Conservation (phyloP, 2,113 vertebrate species). For the Thinocorus orbignyianus region DNA sequence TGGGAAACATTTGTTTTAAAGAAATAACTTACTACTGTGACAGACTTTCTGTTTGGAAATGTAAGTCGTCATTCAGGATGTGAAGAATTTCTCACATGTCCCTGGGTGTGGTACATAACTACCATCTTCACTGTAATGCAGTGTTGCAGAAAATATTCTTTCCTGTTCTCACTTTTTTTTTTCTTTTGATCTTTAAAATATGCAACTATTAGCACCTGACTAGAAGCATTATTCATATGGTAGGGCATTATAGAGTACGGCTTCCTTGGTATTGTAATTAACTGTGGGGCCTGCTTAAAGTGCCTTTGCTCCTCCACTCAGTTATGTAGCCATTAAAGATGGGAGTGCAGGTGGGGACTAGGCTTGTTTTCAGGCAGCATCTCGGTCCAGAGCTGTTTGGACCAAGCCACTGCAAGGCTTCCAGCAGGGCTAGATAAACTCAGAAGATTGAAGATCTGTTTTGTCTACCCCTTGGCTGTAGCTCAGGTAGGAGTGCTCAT, state of each 20-base stretch:
- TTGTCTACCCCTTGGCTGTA: background rate
- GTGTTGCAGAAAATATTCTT: background rate
- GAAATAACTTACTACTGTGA: background rate
- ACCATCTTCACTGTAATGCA: background rate
- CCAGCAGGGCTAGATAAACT: background rate
- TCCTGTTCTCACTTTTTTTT: background rate
- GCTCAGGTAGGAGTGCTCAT: background rate
- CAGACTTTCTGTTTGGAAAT: background rate
- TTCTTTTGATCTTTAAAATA: background rate
- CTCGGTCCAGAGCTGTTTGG: background rate
- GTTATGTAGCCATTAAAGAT: background rate
- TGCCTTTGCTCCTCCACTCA: background rate
- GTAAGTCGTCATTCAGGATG: background rate
- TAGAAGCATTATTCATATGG: background rate
- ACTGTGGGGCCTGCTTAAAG: background rate
- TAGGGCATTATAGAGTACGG: background rate
- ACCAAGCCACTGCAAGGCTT: background rate
- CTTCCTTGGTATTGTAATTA: background rate
- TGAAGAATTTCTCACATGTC: background rate
- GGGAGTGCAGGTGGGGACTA: background rate
- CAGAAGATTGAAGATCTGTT: background rate
- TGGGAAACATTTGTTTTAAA: background rate
- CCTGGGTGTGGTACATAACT: background rate
- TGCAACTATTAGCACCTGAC: background rate
- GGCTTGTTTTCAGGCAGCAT: background rate